phyloP scores from a whole-genome alignment of 2,797 vertebrate genomes.

The Pangasius mekongensis region DNA sequence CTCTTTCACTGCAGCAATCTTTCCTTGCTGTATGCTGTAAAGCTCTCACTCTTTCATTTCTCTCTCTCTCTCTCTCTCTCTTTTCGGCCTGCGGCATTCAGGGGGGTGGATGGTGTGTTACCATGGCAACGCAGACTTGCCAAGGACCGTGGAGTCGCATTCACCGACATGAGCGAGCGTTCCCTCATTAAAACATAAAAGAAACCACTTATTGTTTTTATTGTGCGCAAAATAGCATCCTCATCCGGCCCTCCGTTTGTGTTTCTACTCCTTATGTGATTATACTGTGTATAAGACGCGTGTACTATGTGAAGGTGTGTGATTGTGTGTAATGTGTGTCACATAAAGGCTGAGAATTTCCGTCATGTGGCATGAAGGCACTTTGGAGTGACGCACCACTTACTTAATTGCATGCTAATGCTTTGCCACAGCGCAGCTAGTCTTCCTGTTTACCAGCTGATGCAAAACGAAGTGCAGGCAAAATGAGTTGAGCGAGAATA shows the following conservation, averaged over 20 bases:
- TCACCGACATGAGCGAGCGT: slow-evolving; percentile 34
- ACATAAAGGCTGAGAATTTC: background rate
- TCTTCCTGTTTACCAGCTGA: slow-evolving; percentile 14
- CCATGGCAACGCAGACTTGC: slow-evolving; percentile 77
- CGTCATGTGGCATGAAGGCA: background rate
- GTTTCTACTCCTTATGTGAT: background rate
- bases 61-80: slow-evolving; percentile 62
- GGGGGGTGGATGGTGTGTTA: slow-evolving; percentile 65
- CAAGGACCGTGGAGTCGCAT: slow-evolving; percentile 69
- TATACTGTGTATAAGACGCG: background rate
- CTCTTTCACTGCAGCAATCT: slow-evolving; percentile 51
- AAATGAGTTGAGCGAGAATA: background rate
- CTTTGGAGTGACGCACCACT: slow-evolving; percentile 32
- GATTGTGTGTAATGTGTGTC: background rate
- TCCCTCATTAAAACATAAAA: slow-evolving; percentile 29
- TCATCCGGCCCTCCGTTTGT: background rate
- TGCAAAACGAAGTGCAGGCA: background rate
- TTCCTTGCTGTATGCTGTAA: slow-evolving; percentile 47
- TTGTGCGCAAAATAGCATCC: background rate
- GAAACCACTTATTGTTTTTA: slow-evolving; percentile 7
- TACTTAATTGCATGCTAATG: slow-evolving; percentile 47
- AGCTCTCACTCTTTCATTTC: slow-evolving; percentile 38
- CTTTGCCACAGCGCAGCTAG: slow-evolving; percentile 5
- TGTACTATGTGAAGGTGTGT: background rate
- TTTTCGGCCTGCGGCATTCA: slow-evolving; percentile 73